Base-by-base conservation (phyloP, 2,113 vertebrate genomes). In the Scomber scombrus region DNA sequence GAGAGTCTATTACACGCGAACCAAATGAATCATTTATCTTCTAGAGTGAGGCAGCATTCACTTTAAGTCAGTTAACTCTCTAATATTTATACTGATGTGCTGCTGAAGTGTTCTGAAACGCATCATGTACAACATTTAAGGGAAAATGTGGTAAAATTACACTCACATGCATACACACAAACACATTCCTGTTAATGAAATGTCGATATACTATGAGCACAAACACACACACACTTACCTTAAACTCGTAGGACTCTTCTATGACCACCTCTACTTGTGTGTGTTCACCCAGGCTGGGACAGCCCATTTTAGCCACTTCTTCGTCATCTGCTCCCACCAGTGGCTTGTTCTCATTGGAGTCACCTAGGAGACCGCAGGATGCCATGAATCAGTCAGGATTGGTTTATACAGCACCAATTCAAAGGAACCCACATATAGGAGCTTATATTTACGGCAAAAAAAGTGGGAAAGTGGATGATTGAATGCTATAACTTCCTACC, bases 211-310 rank as follows among this genome's bases (percentile, higher is more conserved):
- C 2, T 6, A 34, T 12, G 11, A 7, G 19, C 8, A 79, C 18
- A 18, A 18, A 63, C 11, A 51, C 3, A 5, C 62, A 63, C 11
- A 51, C 3, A 5, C 62, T 74, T 82, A 95, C 95, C 95, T 96
- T 96, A 19, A 96, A 96, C 85, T 96, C 95, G 54, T 96, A 96
- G 45, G 95, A 96, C 86, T 96, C 95, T 11, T 96, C 95, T 54
- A 96, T 96, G 87, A 95, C 71, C 81, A 96, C 92, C 68, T 95
- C 94, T 23, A 95, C 49, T 14, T 91, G 86, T 14, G 74, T 93
- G 90, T 95, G 89, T 47, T 96, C 95, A 7, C 95, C 95, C 81
- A 96, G 90, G 87, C 94, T 94, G 68, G 95, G 95, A 58, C 95
- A 95, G 43, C 95, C 95, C 94, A 95, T 95, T 82, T 94, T 95